Evolutionary conservation across 2,888 invertebrate genomes (phyloP), one percentile per base, ranked within the genome.

Genomic region (Pandemis cinnamomeana): DNA sequence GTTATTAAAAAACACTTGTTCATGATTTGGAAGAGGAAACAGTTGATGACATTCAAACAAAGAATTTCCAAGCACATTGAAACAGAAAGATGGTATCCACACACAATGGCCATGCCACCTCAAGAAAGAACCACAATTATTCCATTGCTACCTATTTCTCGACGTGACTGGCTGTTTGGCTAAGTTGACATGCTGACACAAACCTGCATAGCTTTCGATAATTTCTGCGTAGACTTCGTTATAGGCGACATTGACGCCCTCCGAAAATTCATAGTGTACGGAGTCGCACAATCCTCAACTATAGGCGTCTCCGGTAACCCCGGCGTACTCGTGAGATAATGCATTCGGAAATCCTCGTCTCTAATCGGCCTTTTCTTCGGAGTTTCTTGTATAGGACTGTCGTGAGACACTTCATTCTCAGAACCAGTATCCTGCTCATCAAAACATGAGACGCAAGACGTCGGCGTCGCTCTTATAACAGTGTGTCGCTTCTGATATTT

Each of bases 191-290:
- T 67, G 67, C 71, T 36, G 36, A 48, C 75, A 89, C 94, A 91
- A 95, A 98, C 98, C 97, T 98, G 98, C 98, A 98, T 98, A 46
- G 97, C 96, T 87, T 97, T 97, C 0, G 97, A 96, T 96, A 98
- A 96, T 87, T 97, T 96, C 87, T 98, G 97, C 36, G 98, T 96
- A 0, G 98, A 98, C 81, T 97, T 96, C 0, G 98, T 98, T 71
- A 98, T 98, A 1, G 98, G 98, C 13, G 98, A 98, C 97, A 98
- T 97, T 55, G 97, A 97, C 58, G 96, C 96, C 80, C 97, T 95
- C 76, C 95, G 95, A 73, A 95, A 92, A 78, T 90, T 91, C 5
- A 88, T 85, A 6, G 89, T 84, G 64, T 93, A 94, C 0, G 94
- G 94, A 1, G 94, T 94, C 2, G 83, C 77, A 69, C 89, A 91